These are phyloP conservation scores for Watsonalla cultraria DNA, from an alignment of 2,888 invertebrate species.

Conservation along the genomic window DNA sequence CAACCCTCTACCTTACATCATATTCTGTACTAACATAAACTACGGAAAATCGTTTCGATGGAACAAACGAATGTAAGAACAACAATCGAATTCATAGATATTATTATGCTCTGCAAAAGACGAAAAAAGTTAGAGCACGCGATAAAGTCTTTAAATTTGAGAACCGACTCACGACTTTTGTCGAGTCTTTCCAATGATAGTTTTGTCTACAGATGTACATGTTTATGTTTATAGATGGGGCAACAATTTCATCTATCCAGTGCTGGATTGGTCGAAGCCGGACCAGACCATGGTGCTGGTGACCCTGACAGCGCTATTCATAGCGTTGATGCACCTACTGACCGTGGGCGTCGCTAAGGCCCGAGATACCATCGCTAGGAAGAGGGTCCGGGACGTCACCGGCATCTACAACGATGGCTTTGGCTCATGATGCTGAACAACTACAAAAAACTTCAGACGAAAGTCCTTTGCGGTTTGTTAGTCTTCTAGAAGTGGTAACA, in stretches of 20 bases:
- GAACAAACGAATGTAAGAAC: too few relatives aligned
- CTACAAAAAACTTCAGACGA: slow-evolving; percentile 5
- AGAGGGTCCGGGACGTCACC: slow-evolving; percentile 30
- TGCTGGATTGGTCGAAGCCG: slow-evolving; percentile 88
- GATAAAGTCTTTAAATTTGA: too few relatives aligned
- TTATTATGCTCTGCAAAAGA: too few relatives aligned
- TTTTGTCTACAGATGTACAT: not conserved
- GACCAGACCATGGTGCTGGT: slow-evolving; percentile 81
- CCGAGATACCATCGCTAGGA: slow-evolving; percentile 55
- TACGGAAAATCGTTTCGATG: too few relatives aligned
- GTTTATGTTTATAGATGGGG: slow-evolving; percentile 77
- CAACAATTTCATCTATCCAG: slow-evolving; percentile 84
- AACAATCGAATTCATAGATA: too few relatives aligned
- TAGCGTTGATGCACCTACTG: slow-evolving; percentile 82
- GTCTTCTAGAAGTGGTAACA: too few relatives aligned
- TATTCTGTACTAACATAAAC: too few relatives aligned
- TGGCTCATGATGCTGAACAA: slow-evolving; percentile 31
- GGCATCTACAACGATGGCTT: slow-evolving; percentile 65
- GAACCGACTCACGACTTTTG: not conserved
- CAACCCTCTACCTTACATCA: too few relatives aligned
- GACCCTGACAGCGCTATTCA: slow-evolving; percentile 81
- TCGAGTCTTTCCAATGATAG: too few relatives aligned
- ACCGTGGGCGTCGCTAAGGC: slow-evolving; percentile 79
- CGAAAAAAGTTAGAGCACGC: too few relatives aligned
- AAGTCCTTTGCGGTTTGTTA: not conserved